A percentile compares a stretch with the other conserved stretches of the same genome.
phyloP scores from a whole-genome alignment of 1,140 invertebrate genomes.

The Drosophila burlai region DNA sequence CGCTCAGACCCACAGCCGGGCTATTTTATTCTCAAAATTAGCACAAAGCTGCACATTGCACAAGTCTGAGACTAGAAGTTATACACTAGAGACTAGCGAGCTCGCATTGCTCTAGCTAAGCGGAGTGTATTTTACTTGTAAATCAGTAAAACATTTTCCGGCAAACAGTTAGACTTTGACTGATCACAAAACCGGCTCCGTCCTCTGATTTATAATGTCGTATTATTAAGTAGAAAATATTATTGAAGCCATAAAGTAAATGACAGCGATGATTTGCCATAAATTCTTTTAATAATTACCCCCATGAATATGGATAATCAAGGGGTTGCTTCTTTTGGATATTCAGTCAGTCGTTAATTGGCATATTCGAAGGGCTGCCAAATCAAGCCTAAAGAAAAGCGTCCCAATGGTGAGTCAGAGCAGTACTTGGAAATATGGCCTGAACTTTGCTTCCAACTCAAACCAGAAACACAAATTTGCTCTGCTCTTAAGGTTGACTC shows the following conservation, averaged over 20 bases:
- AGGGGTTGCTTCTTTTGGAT: constrained; percentile 14
- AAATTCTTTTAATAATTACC: constrained; percentile 52
- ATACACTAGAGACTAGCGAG: constrained; percentile 16
- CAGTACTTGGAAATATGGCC: not conserved
- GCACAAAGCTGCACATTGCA: constrained; percentile 40
- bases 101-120: constrained; percentile 32
- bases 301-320: constrained; percentile 32
- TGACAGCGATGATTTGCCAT: constrained; percentile 58
- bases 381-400: constrained; percentile 31
- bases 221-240: constrained; percentile 64
- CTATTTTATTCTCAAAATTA: constrained; percentile 72
- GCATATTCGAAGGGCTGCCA: constrained; percentile 30
- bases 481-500: not conserved
- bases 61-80: constrained; percentile 14
- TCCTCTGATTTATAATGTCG: constrained; percentile 65
- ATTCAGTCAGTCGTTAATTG: constrained; percentile 27
- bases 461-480: constrained; percentile 11
- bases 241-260: constrained; percentile 26
- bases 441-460: constrained; percentile 4
- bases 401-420: constrained; percentile 14
- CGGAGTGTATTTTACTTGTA: constrained; percentile 55
- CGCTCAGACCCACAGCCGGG: constrained; percentile 7
- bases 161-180: constrained; percentile 60
- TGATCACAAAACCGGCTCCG: constrained; percentile 69
- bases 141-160: constrained; percentile 48